These are phyloP conservation scores for Pipistrellus nathusii DNA, from an alignment of 2,797 vertebrate genomes.

Conservation along the genomic window DNA sequence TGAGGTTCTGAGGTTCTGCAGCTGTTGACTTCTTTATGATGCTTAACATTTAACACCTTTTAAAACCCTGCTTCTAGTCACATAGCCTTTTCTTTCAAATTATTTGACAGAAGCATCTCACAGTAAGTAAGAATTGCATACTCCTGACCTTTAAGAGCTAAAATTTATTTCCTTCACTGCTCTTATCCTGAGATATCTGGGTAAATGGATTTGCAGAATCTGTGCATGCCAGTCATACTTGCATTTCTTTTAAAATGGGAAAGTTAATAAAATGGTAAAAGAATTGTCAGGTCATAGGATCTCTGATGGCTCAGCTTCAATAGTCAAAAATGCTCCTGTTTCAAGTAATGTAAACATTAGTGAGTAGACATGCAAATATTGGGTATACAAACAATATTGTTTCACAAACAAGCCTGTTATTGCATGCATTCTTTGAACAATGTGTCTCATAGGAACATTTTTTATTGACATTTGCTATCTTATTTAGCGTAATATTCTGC, in stretches of 20 bases:
- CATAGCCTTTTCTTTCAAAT: conserved; percentile 58
- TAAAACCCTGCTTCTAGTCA: not conserved
- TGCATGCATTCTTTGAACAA: conserved; percentile 58
- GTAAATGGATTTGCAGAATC: conserved; percentile 58
- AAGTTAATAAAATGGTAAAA: conserved; percentile 54
- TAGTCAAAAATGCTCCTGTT: not conserved
- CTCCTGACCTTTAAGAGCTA: conserved; percentile 56
- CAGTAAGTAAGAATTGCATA: conserved; percentile 41
- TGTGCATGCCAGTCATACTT: conserved; percentile 6
- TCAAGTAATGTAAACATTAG: conserved; percentile 40
- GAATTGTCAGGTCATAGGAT: not conserved
- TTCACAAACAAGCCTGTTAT: conserved; percentile 38
- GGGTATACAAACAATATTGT: not conserved
- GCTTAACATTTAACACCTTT: conserved; percentile 70
- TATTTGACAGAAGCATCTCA: conserved; percentile 46
- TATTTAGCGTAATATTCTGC: conserved; percentile 26
- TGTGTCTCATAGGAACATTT: conserved; percentile 3
- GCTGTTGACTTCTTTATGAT: conserved; percentile 49
- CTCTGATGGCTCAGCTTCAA: conserved; percentile 35
- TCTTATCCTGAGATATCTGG: conserved; percentile 39
- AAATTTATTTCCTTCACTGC: conserved; percentile 58
- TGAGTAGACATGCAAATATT: conserved; percentile 30
- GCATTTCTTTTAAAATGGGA: conserved; percentile 45
- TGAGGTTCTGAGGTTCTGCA: conserved; percentile 23
- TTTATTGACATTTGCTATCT: conserved; percentile 24